phyloP scores from a whole-genome alignment of 2,797 vertebrate species.

The Tarsius wallacei region DNA sequence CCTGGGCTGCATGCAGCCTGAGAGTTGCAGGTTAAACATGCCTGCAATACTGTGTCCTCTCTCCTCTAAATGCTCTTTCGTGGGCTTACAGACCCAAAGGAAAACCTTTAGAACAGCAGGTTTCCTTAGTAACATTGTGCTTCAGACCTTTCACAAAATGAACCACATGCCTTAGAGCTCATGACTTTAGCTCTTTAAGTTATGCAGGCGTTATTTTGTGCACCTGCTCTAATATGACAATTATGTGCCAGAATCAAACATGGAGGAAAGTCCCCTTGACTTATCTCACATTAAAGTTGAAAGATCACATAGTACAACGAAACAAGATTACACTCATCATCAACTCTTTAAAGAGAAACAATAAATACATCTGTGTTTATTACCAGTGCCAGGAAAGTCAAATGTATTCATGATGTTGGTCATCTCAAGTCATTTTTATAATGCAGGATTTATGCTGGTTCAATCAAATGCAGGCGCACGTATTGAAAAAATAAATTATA shows the following conservation, averaged over 20 bases:
- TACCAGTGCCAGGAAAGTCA: slow-evolving; percentile 3
- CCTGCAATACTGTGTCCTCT: background rate
- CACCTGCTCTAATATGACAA: slow-evolving; percentile 64
- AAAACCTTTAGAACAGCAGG: slow-evolving; percentile 70
- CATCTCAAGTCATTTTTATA: background rate
- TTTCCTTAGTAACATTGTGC: slow-evolving; percentile 38
- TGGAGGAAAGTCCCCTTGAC: slow-evolving; percentile 40
- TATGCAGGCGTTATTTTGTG: slow-evolving; percentile 42
- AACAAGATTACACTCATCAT: background rate
- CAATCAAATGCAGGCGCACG: background rate
- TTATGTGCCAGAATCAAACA: slow-evolving; percentile 17
- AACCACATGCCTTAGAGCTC: slow-evolving; percentile 50
- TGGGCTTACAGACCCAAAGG: slow-evolving; percentile 35
- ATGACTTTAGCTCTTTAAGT: slow-evolving; percentile 52
- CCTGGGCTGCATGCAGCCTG: too few species aligned
- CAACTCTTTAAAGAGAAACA: slow-evolving; percentile 25
- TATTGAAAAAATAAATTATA: background rate
- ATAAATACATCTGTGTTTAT: background rate
- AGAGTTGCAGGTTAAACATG: too few species aligned
- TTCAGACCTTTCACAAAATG: slow-evolving; percentile 60
- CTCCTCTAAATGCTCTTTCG: background rate
- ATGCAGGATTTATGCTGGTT: background rate
- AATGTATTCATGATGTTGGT: background rate
- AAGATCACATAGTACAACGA: background rate
- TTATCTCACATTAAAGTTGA: slow-evolving; percentile 3